These are phyloP conservation scores for Dolichomitus sp. DNA, from an alignment of 2,888 invertebrate genomes.

Conservation along the genomic window DNA sequence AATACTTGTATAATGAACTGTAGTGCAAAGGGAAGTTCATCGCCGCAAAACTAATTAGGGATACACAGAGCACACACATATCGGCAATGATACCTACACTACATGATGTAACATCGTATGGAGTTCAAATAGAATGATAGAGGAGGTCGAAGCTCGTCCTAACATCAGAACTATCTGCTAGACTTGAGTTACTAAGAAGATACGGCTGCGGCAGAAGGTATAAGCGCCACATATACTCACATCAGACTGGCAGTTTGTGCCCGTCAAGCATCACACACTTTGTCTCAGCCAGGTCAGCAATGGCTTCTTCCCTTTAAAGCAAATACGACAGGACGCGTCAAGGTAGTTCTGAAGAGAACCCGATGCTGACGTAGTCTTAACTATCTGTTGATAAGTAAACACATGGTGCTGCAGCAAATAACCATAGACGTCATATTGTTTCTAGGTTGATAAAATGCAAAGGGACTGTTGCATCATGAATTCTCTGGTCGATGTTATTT, in stretches of 20 bases:
- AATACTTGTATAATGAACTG: neutral
- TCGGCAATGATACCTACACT: neutral
- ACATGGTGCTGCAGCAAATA: neutral
- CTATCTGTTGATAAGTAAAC: neutral
- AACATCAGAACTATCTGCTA: too few species aligned
- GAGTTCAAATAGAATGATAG: neutral
- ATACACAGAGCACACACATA: too few species aligned
- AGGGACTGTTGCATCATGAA: neutral
- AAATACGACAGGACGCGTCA: slow-evolving; percentile 46
- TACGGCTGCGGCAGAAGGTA: too few species aligned
- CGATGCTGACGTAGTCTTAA: neutral
- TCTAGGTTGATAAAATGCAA: neutral
- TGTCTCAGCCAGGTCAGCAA: slow-evolving; percentile 38
- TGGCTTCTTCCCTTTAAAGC: slow-evolving; percentile 62
- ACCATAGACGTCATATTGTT: neutral
- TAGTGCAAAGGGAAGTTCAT: neutral
- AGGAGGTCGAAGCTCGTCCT: too few species aligned
- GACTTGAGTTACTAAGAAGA: too few species aligned
- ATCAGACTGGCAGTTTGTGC: slow-evolving; percentile 47
- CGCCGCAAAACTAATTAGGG: too few species aligned
- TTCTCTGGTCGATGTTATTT: neutral
- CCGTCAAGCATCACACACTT: slow-evolving; percentile 64
- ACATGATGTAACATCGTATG: neutral
- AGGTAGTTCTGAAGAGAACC: slow-evolving; percentile 36
- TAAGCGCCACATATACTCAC: neutral